Conservation (phyloP, 1,140 invertebrate genomes). For the Triops cancriformis region DNA sequence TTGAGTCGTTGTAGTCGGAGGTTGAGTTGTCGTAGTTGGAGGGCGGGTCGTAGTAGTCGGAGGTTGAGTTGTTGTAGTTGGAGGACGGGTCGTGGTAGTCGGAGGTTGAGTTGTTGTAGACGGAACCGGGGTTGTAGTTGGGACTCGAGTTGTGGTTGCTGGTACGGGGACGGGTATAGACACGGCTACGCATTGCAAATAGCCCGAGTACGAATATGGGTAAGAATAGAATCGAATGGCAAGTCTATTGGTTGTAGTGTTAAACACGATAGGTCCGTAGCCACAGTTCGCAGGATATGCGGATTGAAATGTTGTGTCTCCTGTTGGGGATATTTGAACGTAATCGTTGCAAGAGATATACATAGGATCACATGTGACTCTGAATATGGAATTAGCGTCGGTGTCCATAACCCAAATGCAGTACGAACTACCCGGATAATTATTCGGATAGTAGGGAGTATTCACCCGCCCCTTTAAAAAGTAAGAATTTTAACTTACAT, state of each 20-base stretch:
- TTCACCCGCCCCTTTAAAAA: slow-evolving; percentile 22
- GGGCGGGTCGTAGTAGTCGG: not conserved
- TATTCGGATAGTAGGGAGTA: slow-evolving; percentile 43
- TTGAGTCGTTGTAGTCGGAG: not conserved
- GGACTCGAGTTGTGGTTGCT: not conserved
- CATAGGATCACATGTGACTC: slow-evolving; percentile 41
- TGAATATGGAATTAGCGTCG: slow-evolving; percentile 40
- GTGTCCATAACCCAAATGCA: slow-evolving; percentile 47
- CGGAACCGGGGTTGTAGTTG: not conserved
- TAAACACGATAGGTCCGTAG: slow-evolving; percentile 37
- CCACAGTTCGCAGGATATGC: slow-evolving; percentile 47
- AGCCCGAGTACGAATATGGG: slow-evolving; percentile 38
- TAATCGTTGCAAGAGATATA: slow-evolving; percentile 46
- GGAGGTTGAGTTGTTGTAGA: not conserved
- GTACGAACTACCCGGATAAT: slow-evolving; percentile 37
- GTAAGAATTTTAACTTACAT: not conserved
- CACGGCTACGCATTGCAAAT: slow-evolving; percentile 43
- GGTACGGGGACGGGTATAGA: slow-evolving; percentile 33
- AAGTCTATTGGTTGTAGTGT: slow-evolving; percentile 41
- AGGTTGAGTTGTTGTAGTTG: not conserved
- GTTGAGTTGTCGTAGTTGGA: not conserved
- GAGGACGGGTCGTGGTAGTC: not conserved
- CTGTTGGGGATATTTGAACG: slow-evolving; percentile 43
- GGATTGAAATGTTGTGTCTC: slow-evolving; percentile 39
- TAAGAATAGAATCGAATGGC: slow-evolving; percentile 41